A percentile compares a stretch with the other conserved stretches of the same genome.
These are phyloP conservation scores for Eutrigla gurnardus DNA, from an alignment of 2,797 vertebrate genomes.

Conservation along the genomic window DNA sequence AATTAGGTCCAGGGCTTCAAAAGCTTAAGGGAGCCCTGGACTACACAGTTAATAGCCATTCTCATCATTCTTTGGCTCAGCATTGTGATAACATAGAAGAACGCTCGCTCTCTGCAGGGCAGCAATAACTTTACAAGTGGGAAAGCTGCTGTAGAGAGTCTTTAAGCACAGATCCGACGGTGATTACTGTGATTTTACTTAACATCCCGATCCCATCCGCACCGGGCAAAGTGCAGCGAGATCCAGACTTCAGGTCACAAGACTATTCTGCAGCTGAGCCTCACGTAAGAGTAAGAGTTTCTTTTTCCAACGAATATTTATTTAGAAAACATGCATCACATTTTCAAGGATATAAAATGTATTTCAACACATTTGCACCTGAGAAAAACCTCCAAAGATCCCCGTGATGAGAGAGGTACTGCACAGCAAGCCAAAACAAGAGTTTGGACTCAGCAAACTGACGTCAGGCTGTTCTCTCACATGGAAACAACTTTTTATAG, in stretches of 20 bases:
- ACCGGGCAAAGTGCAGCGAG: conserved; percentile 2
- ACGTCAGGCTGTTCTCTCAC: conserved; percentile 31
- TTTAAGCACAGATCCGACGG: conserved; percentile 27
- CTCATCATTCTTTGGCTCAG: conserved; percentile 61
- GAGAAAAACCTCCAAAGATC: conserved; percentile 5
- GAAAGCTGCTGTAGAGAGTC: conserved; percentile 29
- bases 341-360: conserved; percentile 6
- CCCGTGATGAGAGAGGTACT: neutral
- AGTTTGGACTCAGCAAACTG: conserved; percentile 33
- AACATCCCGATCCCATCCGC: conserved; percentile 26
- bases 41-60: conserved; percentile 61
- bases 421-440: conserved; percentile 26
- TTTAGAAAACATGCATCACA: neutral
- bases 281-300: neutral
- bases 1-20: conserved; percentile 61
- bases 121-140: conserved; percentile 50
- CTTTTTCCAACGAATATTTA: conserved; percentile 7
- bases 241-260: conserved; percentile 11
- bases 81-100: conserved; percentile 67
- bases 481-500: conserved; percentile 14
- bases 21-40: conserved; percentile 59
- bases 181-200: conserved; percentile 37
- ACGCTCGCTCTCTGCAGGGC: conserved; percentile 40
- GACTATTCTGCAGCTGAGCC: conserved; percentile 24
- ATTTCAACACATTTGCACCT: conserved; percentile 5